Evolutionary conservation across 2,113 vertebrate species (phyloP), one percentile per base, ranked within the genome.

Genomic region (Corythaixoides concolor): DNA sequence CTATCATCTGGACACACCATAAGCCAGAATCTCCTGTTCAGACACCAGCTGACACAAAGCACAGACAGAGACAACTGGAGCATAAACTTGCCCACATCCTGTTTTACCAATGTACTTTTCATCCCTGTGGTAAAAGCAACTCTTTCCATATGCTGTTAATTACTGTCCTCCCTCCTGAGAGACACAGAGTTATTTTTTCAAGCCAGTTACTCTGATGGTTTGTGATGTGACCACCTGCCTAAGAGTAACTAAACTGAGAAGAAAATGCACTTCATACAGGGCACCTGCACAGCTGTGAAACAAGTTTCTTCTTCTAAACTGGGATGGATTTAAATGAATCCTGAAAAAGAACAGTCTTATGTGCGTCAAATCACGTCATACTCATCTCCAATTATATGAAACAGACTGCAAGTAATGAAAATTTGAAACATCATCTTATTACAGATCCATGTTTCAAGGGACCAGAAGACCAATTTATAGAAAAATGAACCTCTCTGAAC

Each of bases 21-120:
- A 95, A 92, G 52, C n/a, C 89, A 92, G 66, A 88, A 89, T 47
- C 62, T 87, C 69, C 86, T 87, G 52, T 63, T 90, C 92, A 89
- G 78, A 91, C 81, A 88, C 30, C 60, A 39, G 33, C 89, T 95
- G 88, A 93, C 84, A 87, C 52, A 94, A 94, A 93, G 77, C 94
- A 95, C 93, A 95, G 94, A 67, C 80, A 76, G 67, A 94, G 69
- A 78, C 82, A 85, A 95, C 92, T 35, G 60, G 49, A 96, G 58
- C 80, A 73, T 79, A 76, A 76, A 70, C 92, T 89, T 95, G 86
- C 77, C 96, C 94, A 89, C 84, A 93, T 96, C 92, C 95, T 95
- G 89, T 87, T 92, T 95, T 91, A 96, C 74, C 84, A 62, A 76
- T 77, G 84, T 88, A 97, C 92, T 92, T 96, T 94, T 97, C 90